These are phyloP conservation scores for Drosophila neutralis DNA, from an alignment of 2,888 invertebrate species.

Conservation along the genomic window DNA sequence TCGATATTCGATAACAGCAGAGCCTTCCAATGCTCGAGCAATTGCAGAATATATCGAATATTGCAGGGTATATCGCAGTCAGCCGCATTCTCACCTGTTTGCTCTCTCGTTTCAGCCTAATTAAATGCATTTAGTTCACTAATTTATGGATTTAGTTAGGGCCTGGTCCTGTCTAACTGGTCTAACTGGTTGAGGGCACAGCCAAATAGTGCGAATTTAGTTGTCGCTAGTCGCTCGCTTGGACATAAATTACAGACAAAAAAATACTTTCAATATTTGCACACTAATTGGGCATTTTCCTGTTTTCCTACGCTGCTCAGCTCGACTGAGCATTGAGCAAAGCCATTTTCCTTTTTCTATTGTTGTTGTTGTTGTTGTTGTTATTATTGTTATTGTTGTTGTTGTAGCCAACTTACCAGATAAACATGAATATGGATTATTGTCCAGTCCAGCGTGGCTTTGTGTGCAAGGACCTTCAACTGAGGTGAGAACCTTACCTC, in stretches of 20 bases:
- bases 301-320: background rate
- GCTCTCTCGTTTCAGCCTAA: background rate
- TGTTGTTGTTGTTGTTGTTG: background rate
- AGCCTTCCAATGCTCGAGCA: background rate
- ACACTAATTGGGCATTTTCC: conserved; percentile 71
- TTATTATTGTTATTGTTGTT: background rate
- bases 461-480: conserved; percentile 1
- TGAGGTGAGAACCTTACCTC: conserved; percentile 1
- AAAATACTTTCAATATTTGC: conserved; percentile 74
- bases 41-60: background rate
- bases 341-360: conserved; percentile 25
- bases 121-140: conserved; percentile 12
- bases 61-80: background rate
- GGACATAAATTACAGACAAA: conserved; percentile 44
- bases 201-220: conserved; percentile 12
- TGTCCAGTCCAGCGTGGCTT: conserved; percentile 36
- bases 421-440: conserved; percentile 76
- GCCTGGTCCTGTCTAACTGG: background rate
- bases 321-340: conserved; percentile 54
- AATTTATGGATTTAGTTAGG: conserved; percentile 18
- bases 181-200: background rate
- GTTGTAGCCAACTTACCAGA: conserved; percentile 29
- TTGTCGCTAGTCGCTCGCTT: conserved; percentile 11
- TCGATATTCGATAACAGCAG: background rate
- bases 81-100: background rate